These are phyloP conservation scores for Euwallacea fornicatus DNA, from an alignment of 1,140 invertebrate genomes.

Conservation along the genomic window DNA sequence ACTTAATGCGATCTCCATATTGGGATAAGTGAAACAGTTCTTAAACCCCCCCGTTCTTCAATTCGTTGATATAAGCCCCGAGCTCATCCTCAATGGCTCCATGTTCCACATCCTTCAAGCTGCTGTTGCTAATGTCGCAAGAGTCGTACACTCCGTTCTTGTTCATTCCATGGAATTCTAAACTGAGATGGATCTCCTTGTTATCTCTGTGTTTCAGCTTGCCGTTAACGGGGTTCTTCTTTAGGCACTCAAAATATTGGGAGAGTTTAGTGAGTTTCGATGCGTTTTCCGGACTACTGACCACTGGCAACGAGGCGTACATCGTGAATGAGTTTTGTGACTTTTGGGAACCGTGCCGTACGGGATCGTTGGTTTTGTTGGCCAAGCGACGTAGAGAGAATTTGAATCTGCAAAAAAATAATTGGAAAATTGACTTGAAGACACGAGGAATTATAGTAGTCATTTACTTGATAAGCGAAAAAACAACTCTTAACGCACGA, in stretches of 20 bases:
- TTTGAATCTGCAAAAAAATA: slow-evolving; percentile 32
- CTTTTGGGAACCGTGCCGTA: not conserved
- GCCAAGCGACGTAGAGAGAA: slow-evolving; percentile 15
- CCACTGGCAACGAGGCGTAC: slow-evolving; percentile 23
- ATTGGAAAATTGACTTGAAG: not conserved
- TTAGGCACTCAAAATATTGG: slow-evolving; percentile 31
- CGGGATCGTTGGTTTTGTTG: not conserved
- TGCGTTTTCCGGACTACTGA: not conserved
- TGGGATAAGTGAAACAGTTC: not conserved
- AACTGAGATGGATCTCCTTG: slow-evolving; percentile 9
- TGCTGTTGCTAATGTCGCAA: slow-evolving; percentile 54
- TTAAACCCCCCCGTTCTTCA: slow-evolving; percentile 42
- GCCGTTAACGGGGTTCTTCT: not conserved
- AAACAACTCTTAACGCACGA: too few relatives aligned
- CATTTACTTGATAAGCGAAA: too few relatives aligned
- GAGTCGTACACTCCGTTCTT: slow-evolving; percentile 28
- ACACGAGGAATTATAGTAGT: too few relatives aligned
- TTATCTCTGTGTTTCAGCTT: not conserved
- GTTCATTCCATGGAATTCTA: slow-evolving; percentile 20
- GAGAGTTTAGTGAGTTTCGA: slow-evolving; percentile 23
- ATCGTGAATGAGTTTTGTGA: slow-evolving; percentile 15
- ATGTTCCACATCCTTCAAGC: slow-evolving; percentile 52
- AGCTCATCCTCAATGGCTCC: slow-evolving; percentile 54
- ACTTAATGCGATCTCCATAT: too few relatives aligned
- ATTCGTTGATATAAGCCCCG: slow-evolving; percentile 52